Evolutionary conservation across 2,113 vertebrate species (phyloP), one percentile per base, ranked within the genome.

Genomic region (Onychorhynchus coronatus): DNA sequence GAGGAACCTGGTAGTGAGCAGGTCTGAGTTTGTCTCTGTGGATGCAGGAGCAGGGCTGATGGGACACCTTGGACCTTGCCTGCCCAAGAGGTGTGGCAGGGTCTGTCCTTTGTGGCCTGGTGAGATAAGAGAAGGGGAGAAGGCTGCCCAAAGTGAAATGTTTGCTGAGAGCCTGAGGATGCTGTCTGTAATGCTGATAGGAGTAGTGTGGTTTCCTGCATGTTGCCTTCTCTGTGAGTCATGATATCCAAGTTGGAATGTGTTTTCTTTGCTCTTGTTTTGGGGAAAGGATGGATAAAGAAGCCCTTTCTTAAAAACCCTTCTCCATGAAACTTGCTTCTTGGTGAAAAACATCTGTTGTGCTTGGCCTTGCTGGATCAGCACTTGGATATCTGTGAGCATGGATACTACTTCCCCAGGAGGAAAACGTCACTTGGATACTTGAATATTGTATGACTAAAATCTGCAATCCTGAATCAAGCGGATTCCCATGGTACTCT

Each of bases 341-440:
- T 87, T 85, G 46, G 66, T 91, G 74, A 82, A 79, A 82, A 96
- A 84, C 37, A 88, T 66, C 75, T 91, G 76, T 46, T 93, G 72
- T 67, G 76, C 80, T 56, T 72, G 37, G 89, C 71, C 74, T 85
- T 96, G 87, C 89, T 94, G 71, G 58, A 56, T 96, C 96, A 93
- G 93, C 85, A 66, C 37, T 96, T 94, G 88, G 85, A 15, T 52
- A 7, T 27, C 12, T 89, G 58, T 73, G 67, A 93, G 71, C 37
- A 9, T 77, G 70, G 70, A 72, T 92, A 37, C 61, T 35, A 2
- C 33, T 83, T 53, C 50, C 77, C 37, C 50, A 50, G 71, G 94
- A 96, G 76, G 65, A 75, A 41, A 82, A 62, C 50, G 33, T 97
- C 77, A 91, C 81, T 95, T 85, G 72, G 66, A 89, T 70, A 46